phyloP scores from a whole-genome alignment of 2,888 invertebrate species.

The Embidobia sp. region DNA sequence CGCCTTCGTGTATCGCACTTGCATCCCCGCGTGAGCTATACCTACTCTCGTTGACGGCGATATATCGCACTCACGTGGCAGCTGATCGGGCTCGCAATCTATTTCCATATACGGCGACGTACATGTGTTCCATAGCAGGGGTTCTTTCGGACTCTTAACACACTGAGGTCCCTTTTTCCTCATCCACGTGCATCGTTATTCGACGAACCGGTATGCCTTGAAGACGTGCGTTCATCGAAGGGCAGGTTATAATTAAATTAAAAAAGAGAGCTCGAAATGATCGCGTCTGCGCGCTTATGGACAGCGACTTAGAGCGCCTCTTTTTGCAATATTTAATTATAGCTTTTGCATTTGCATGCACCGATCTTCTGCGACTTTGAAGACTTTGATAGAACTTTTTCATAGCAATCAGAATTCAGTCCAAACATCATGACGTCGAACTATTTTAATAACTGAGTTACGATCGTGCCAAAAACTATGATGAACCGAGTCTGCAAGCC shows the following conservation, averaged over 20 bases:
- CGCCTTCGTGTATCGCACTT: slow-evolving; percentile 46
- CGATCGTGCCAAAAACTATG: slow-evolving; percentile 28
- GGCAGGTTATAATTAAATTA: slow-evolving; percentile 65
- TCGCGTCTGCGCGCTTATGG: slow-evolving; percentile 42
- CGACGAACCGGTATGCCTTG: slow-evolving; percentile 69
- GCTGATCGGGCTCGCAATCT: slow-evolving; percentile 70
- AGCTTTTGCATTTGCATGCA: slow-evolving; percentile 54
- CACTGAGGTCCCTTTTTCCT: slow-evolving; percentile 67
- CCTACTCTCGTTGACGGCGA: slow-evolving; percentile 58
- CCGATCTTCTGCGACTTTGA: slow-evolving; percentile 9
- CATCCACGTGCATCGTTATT: slow-evolving; percentile 70
- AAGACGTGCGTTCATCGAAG: slow-evolving; percentile 59
- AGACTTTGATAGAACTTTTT: slow-evolving; percentile 48
- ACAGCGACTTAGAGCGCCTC: slow-evolving; percentile 37
- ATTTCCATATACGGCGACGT: slow-evolving; percentile 74
- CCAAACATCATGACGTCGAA: slow-evolving; percentile 45
- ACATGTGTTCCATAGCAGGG: slow-evolving; percentile 75
- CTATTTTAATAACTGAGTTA: slow-evolving; percentile 60
- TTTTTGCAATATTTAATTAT: slow-evolving; percentile 64
- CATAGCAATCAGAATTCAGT: slow-evolving; percentile 51
- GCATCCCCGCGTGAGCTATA: slow-evolving; percentile 54
- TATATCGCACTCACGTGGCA: slow-evolving; percentile 67
- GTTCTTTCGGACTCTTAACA: slow-evolving; percentile 69
- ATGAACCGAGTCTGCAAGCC: slow-evolving; percentile 26
- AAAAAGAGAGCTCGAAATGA: slow-evolving; percentile 56